Evolutionary conservation across 2,797 vertebrate species (phyloP).

Genomic region (Tenualosa thibaudeaui): DNA sequence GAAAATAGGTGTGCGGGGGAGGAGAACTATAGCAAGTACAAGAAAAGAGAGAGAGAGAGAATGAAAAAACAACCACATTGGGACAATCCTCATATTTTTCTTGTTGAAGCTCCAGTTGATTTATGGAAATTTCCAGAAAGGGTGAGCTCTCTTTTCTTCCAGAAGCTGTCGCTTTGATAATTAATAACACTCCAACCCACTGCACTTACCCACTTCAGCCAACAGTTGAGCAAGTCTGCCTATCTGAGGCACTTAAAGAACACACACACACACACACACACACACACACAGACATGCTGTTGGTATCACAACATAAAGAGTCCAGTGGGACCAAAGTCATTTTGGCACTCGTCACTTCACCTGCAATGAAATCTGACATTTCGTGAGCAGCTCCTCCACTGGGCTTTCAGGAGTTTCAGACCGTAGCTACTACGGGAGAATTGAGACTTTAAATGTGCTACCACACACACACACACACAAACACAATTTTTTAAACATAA

Average conservation of each 20-base stretch:
- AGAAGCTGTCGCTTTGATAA: slow-evolving; percentile 23
- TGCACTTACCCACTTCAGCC: slow-evolving; percentile 10
- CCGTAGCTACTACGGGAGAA: not conserved
- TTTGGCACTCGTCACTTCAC: not conserved
- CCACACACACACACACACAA: not conserved
- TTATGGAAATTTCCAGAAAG: slow-evolving; percentile 17
- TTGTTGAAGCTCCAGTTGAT: not conserved
- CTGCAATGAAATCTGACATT: not conserved
- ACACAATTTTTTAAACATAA: too few species aligned
- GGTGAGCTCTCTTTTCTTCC: not conserved
- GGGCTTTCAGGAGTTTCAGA: not conserved
- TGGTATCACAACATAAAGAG: not conserved
- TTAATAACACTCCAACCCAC: slow-evolving; percentile 13
- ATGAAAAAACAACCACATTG: not conserved
- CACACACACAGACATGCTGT: not conserved
- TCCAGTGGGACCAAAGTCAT: not conserved
- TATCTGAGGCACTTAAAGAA: slow-evolving; percentile 16
- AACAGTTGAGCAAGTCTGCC: not conserved
- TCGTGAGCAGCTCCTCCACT: not conserved
- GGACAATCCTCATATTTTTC: slow-evolving; percentile 10
- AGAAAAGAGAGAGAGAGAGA: not conserved
- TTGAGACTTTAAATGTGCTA: not conserved
- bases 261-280: not conserved
- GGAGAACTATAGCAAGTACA: not conserved
- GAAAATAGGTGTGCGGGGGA: not conserved